A percentile compares a stretch with the other conserved stretches of the same genome.
These are phyloP conservation scores for Pomacea canaliculata DNA, from an alignment of 2,888 invertebrate genomes.

Conservation along the genomic window DNA sequence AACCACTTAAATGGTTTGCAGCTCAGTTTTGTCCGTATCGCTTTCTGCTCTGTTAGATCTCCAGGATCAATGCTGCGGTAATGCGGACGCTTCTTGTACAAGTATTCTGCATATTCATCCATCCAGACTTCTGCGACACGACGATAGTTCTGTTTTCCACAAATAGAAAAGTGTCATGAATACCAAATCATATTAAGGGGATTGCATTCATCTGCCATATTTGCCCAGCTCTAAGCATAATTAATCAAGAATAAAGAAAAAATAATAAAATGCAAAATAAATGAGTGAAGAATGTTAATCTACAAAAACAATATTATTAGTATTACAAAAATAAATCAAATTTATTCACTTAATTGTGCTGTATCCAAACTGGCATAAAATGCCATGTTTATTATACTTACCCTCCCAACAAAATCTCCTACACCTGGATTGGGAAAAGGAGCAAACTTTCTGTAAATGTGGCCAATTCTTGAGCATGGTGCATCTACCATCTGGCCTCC, in stretches of 20 bases:
- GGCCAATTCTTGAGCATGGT: slow-evolving; percentile 92
- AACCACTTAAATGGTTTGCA: slow-evolving; percentile 97
- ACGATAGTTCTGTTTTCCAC: slow-evolving; percentile 81
- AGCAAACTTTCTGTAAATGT: slow-evolving; percentile 76
- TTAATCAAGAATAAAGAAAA: no score
- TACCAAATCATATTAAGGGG: background rate
- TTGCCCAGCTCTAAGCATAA: background rate
- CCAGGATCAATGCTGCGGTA: slow-evolving; percentile 80
- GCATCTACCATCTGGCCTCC: slow-evolving; percentile 93
- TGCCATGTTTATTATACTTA: slow-evolving; percentile 39
- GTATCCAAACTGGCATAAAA: background rate
- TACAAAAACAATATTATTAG: no score
- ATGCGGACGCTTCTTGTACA: slow-evolving; percentile 85
- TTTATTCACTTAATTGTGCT: no score
- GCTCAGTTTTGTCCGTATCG: slow-evolving; percentile 79
- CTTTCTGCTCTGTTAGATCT: slow-evolving; percentile 83
- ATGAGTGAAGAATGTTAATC: background rate
- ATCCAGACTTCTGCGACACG: slow-evolving; percentile 98
- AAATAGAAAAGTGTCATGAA: background rate
- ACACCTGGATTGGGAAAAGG: slow-evolving; percentile 90
- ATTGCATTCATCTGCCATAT: background rate
- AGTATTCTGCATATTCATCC: slow-evolving; percentile 92
- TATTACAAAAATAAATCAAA: no score
- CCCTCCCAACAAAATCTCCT: slow-evolving; percentile 86
- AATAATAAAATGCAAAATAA: background rate